Evolutionary conservation across 2,888 invertebrate species (phyloP).

Genomic region (Apamea sordens): DNA sequence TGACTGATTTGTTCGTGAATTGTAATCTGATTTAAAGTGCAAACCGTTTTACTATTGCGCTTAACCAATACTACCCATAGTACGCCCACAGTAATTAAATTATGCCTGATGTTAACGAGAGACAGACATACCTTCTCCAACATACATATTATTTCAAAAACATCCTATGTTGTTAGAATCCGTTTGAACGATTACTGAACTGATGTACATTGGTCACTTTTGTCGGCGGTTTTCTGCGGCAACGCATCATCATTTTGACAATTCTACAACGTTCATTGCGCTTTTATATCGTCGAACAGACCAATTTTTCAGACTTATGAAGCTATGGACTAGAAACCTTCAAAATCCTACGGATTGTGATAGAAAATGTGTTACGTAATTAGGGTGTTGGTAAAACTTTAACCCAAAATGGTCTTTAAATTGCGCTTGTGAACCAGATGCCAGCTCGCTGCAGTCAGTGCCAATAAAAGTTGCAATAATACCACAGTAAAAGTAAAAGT

Average conservation of each 20-base stretch:
- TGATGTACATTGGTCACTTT: neutral
- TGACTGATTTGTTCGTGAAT: too few species aligned
- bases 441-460: conserved; percentile 16
- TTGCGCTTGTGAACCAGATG: conserved; percentile 23
- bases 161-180: too few species aligned
- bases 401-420: neutral
- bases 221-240: neutral
- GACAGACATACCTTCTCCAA: too few species aligned
- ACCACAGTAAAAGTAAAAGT: neutral
- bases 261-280: neutral
- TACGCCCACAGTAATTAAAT: too few species aligned
- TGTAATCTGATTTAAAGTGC: too few species aligned
- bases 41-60: too few species aligned
- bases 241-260: neutral
- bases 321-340: neutral
- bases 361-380: neutral
- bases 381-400: neutral
- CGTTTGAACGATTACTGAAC: too few species aligned
- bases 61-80: too few species aligned
- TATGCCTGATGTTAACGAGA: too few species aligned
- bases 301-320: neutral
- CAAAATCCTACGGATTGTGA: neutral
- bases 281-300: neutral
- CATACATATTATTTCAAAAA: too few species aligned
- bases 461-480: conserved; percentile 38